Evolutionary conservation across 1,140 invertebrate species (phyloP).

Genomic region (Coenobita brevimanus): DNA sequence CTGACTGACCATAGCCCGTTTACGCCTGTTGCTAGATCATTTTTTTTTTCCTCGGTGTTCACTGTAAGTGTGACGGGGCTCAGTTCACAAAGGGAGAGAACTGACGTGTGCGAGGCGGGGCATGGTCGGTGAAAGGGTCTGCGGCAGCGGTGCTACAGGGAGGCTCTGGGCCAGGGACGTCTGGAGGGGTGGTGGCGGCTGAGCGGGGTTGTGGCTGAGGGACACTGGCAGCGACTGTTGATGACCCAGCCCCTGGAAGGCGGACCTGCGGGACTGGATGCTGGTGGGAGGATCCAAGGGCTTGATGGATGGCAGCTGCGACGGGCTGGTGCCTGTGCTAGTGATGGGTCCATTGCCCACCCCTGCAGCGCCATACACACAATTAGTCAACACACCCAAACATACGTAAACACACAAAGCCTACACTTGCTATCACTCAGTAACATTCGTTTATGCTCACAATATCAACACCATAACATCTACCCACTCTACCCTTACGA

Average conservation of each 20-base stretch:
- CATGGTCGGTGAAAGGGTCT: conserved; percentile 17
- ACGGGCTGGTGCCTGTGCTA: neutral
- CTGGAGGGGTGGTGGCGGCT: conserved; percentile 9
- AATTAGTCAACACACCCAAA: neutral
- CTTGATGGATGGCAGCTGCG: conserved; percentile 49
- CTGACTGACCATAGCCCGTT: too few relatives aligned
- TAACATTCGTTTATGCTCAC: neutral
- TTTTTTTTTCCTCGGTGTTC: too few relatives aligned
- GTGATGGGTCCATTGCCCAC: neutral
- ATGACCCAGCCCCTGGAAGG: conserved; percentile 57
- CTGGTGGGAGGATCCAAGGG: conserved; percentile 46
- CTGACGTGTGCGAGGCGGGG: conserved; percentile 51
- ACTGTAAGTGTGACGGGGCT: too few relatives aligned
- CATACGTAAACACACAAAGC: neutral
- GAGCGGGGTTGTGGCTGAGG: conserved; percentile 23
- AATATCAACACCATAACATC: too few relatives aligned
- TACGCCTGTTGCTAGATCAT: too few relatives aligned
- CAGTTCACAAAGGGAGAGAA: conserved; percentile 53
- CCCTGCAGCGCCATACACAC: neutral
- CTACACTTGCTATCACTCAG: neutral
- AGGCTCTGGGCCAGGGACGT: neutral
- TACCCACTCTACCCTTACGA: too few relatives aligned
- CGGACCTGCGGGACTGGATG: conserved; percentile 54
- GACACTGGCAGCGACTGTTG: conserved; percentile 37
- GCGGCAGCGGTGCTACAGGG: neutral